Conservation (phyloP, 2,113 vertebrate species). For the Helogale parvula region DNA sequence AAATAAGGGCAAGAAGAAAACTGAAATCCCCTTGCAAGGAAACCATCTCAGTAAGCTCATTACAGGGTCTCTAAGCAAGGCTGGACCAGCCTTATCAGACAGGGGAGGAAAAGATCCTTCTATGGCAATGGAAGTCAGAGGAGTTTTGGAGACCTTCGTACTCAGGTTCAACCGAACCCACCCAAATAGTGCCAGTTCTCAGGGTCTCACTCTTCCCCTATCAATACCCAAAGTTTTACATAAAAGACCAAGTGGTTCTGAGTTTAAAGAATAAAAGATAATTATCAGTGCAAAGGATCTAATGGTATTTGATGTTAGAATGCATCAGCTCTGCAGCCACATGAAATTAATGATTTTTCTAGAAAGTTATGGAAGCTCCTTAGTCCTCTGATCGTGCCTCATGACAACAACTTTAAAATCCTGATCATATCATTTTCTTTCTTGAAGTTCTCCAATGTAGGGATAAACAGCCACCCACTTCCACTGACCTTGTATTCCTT, state of each 20-base stretch:
- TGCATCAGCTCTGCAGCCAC: neutral
- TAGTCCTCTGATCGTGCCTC: neutral
- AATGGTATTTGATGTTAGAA: neutral
- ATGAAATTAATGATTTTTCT: neutral
- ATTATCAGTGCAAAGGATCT: neutral
- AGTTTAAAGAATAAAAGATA: neutral
- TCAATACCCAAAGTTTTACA: neutral
- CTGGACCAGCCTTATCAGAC: neutral
- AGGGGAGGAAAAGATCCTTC: neutral
- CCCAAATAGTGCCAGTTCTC: neutral
- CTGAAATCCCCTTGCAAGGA: neutral
- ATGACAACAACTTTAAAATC: neutral
- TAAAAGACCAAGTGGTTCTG: neutral
- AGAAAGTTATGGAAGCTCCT: neutral
- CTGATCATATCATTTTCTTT: neutral
- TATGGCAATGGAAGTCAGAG: neutral
- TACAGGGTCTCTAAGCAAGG: neutral
- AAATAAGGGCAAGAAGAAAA: neutral
- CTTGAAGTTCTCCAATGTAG: neutral
- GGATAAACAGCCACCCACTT: neutral
- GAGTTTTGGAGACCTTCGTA: neutral
- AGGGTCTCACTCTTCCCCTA: neutral
- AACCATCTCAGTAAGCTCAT: neutral
- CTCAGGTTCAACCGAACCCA: neutral
- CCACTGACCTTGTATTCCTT: neutral